These are phyloP conservation scores for Galerucella pusilla DNA, from an alignment of 2,888 invertebrate genomes.

Conservation along the genomic window DNA sequence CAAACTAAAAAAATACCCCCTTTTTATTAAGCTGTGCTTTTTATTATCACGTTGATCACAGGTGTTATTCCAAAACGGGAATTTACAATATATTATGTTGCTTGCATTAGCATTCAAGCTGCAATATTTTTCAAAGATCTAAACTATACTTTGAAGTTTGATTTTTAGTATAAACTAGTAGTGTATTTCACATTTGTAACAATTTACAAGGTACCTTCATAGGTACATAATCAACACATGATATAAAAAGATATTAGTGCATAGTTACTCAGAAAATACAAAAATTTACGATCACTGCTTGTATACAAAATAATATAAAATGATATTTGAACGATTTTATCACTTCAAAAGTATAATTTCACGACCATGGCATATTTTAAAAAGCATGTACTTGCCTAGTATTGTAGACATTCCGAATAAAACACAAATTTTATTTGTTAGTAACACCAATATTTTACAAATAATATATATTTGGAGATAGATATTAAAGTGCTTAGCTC, in stretches of 20 bases:
- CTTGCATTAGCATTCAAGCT: not conserved
- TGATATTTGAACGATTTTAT: slow-evolving; percentile 1
- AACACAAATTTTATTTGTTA: not conserved
- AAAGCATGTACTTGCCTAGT: not conserved
- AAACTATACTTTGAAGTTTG: not conserved
- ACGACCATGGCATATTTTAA: not conserved
- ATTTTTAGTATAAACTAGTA: not conserved
- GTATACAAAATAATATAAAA: not conserved
- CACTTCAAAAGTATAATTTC: not conserved
- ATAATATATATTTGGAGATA: not conserved
- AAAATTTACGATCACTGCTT: not conserved
- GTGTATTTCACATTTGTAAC: not conserved
- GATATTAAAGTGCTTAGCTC: not conserved
- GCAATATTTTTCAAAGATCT: not conserved
- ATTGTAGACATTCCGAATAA: not conserved
- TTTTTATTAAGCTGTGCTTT: no score
- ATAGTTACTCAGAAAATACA: not conserved
- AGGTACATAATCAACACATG: not conserved
- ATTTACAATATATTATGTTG: not conserved
- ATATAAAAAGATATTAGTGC: not conserved
- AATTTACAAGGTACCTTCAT: not conserved
- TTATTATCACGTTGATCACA: no score
- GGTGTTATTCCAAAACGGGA: no score
- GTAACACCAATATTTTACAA: not conserved
- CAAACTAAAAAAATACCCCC: no score